Evolutionary conservation across 2,113 vertebrate species (phyloP).

Genomic region (Aythya baeri): DNA sequence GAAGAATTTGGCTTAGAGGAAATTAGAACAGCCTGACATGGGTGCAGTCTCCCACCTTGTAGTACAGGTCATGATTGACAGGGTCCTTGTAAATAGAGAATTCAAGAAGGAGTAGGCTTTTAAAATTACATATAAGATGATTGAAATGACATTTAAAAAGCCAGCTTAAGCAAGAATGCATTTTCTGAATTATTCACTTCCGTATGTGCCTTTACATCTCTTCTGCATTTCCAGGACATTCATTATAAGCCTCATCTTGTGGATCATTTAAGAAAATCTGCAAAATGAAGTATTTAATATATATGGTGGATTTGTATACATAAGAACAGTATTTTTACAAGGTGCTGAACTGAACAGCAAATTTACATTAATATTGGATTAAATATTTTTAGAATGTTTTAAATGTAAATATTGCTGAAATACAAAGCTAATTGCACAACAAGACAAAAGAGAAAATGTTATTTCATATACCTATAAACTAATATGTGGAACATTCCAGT

Average conservation of each 20-base stretch:
- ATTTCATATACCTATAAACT: background rate
- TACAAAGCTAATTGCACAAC: background rate
- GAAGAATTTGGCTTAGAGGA: background rate
- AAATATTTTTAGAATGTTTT: slow-evolving; percentile 28
- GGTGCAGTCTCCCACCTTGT: background rate
- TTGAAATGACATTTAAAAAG: slow-evolving; percentile 62
- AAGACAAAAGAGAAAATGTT: background rate
- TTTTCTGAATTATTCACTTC: slow-evolving; percentile 41
- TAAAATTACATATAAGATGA: slow-evolving; percentile 30
- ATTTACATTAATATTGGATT: slow-evolving; percentile 23
- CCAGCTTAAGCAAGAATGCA: slow-evolving; percentile 28
- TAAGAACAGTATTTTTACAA: background rate
- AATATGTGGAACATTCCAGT: background rate
- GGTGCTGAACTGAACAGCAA: slow-evolving; percentile 35
- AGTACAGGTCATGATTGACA: slow-evolving; percentile 27
- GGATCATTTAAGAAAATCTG: slow-evolving; percentile 1
- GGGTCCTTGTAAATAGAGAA: slow-evolving; percentile 8
- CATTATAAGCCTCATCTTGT: background rate
- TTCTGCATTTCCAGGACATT: slow-evolving; percentile 15
- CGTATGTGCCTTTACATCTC: background rate
- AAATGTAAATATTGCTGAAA: slow-evolving; percentile 37
- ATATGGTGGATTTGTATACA: background rate
- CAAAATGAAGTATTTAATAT: background rate
- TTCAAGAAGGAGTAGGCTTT: background rate
- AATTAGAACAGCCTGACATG: slow-evolving; percentile 47